These are phyloP conservation scores for Lucilia sericata DNA, from an alignment of 1,140 invertebrate genomes.

Conservation along the genomic window DNA sequence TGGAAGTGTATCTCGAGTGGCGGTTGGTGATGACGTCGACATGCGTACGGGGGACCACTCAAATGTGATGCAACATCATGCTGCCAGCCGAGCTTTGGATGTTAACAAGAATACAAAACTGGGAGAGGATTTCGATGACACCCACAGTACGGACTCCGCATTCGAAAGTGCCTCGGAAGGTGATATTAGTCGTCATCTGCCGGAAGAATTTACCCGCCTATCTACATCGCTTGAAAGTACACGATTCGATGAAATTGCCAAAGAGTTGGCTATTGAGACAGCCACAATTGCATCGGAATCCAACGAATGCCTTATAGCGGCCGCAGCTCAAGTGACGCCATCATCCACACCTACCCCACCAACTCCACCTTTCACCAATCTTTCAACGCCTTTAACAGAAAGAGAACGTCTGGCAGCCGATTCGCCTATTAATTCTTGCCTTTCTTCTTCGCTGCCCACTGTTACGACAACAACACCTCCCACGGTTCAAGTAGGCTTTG, in stretches of 20 bases:
- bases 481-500: conserved; percentile 1
- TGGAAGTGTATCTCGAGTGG: not conserved
- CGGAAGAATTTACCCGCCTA: conserved; percentile 62
- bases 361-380: conserved; percentile 44
- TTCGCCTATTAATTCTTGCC: conserved; percentile 41
- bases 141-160: conserved; percentile 66
- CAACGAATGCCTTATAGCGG: conserved; percentile 57
- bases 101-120: conserved; percentile 61
- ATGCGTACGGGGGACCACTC: not conserved
- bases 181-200: conserved; percentile 64
- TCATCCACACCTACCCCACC: conserved; percentile 49
- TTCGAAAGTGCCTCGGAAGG: conserved; percentile 65
- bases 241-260: conserved; percentile 58
- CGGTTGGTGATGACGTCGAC: not conserved
- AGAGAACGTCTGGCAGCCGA: conserved; percentile 29
- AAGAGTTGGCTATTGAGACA: conserved; percentile 63
- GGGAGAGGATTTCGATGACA: conserved; percentile 63
- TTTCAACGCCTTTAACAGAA: conserved; percentile 29
- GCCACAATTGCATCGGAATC: conserved; percentile 65
- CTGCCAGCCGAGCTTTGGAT: conserved; percentile 50
- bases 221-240: conserved; percentile 63
- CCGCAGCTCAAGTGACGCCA: conserved; percentile 50
- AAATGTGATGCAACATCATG: conserved; percentile 28
- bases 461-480: not conserved
- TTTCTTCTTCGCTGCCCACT: conserved; percentile 17